phyloP scores from a whole-genome alignment of 2,888 invertebrate genomes.

The Callosobruchus maculatus region DNA sequence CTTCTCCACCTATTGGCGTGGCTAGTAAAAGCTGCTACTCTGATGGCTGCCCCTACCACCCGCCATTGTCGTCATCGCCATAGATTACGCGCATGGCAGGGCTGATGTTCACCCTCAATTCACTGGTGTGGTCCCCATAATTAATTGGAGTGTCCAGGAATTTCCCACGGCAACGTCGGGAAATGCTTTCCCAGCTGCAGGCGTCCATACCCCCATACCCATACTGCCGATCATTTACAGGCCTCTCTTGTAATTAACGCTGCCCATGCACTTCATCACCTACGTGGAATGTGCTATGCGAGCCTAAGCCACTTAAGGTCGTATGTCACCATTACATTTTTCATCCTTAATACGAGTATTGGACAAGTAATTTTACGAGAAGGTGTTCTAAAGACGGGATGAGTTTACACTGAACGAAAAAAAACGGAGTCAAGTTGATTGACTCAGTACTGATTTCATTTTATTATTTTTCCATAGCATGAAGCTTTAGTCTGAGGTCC shows the following conservation, averaged over 20 bases:
- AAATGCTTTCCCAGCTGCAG: background rate
- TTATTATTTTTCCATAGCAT: no score
- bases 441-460: no score
- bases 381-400: no score
- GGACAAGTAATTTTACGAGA: no score
- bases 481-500: no score
- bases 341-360: no score
- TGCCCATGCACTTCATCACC: background rate
- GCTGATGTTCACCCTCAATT: background rate
- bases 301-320: no score
- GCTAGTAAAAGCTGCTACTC: no score
- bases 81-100: background rate
- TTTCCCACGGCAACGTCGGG: background rate
- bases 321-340: no score
- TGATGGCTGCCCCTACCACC: background rate
- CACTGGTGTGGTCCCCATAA: background rate
- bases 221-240: background rate
- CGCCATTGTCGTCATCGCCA: background rate
- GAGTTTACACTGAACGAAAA: no score
- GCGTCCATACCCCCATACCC: background rate
- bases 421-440: no score
- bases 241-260: background rate
- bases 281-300: background rate
- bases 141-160: background rate
- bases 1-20: no score